Evolutionary conservation across 2,888 invertebrate species (phyloP).

Genomic region (Caenorhabditis afra): DNA sequence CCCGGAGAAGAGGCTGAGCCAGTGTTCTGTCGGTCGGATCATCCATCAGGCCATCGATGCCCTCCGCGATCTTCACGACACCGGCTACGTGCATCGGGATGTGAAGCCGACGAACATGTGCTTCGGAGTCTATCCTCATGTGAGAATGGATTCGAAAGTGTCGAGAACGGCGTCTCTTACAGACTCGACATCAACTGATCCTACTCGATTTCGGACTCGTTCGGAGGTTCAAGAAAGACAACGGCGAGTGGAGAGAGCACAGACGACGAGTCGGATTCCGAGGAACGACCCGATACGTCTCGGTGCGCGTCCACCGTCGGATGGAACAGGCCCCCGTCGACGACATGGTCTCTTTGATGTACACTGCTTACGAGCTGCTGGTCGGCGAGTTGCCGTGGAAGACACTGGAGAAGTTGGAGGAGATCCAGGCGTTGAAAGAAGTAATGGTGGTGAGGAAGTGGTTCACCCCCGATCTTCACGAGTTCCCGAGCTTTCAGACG

Average conservation of each 20-base stretch:
- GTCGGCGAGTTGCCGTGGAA: slow-evolving; percentile 60
- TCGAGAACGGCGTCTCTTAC: not conserved
- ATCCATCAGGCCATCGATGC: slow-evolving; percentile 68
- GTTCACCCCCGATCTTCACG: not conserved
- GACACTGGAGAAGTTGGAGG: slow-evolving; percentile 53
- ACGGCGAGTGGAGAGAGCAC: slow-evolving; percentile 60
- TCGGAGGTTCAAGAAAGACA: slow-evolving; percentile 62
- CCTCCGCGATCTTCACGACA: slow-evolving; percentile 72
- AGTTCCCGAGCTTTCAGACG: too few species aligned
- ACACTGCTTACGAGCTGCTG: slow-evolving; percentile 57
- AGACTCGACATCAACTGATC: slow-evolving; percentile 67
- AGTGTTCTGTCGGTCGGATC: slow-evolving; percentile 33
- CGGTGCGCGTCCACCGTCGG: slow-evolving; percentile 65
- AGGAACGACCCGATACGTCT: slow-evolving; percentile 75
- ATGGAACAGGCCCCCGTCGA: slow-evolving; percentile 63
- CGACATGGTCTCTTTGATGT: slow-evolving; percentile 66
- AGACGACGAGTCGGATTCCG: slow-evolving; percentile 66
- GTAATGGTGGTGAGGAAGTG: slow-evolving; percentile 44
- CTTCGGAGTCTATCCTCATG: slow-evolving; percentile 66
- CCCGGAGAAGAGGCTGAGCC: slow-evolving; percentile 66
- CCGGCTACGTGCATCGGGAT: slow-evolving; percentile 72
- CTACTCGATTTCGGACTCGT: slow-evolving; percentile 72
- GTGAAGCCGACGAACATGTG: slow-evolving; percentile 76
- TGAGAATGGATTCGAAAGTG: slow-evolving; percentile 5
- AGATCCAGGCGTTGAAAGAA: slow-evolving; percentile 66